These are phyloP conservation scores for Cosmia trapezina DNA, from an alignment of 2,888 invertebrate genomes.

Conservation along the genomic window DNA sequence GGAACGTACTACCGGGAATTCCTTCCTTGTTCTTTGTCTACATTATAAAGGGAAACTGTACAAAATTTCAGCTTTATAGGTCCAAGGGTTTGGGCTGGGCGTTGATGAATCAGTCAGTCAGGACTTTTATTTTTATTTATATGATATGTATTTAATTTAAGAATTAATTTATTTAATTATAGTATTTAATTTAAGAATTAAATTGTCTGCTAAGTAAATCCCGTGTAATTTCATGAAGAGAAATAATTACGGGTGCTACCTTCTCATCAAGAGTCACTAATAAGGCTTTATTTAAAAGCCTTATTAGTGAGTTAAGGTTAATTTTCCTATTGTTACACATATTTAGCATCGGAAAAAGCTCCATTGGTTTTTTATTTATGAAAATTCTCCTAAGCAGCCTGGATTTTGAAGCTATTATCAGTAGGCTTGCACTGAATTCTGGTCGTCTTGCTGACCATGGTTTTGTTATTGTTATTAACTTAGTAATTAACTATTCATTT, in stretches of 20 bases:
- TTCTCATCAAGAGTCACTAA: slow-evolving; percentile 19
- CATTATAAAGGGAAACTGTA: no score
- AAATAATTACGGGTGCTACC: slow-evolving; percentile 21
- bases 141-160: no score
- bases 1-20: no score
- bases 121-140: no score
- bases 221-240: slow-evolving; percentile 11
- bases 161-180: neutral
- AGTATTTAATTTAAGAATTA: neutral
- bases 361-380: neutral
- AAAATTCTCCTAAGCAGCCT: neutral
- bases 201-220: slow-evolving; percentile 2
- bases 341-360: no score
- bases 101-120: no score
- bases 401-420: neutral
- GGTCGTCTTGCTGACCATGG: no score
- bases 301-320: neutral
- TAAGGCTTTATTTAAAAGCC: slow-evolving; percentile 10
- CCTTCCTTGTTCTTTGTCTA: no score
- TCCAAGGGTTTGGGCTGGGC: no score
- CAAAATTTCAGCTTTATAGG: no score
- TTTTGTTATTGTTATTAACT: no score
- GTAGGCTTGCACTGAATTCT: neutral
- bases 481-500: no score
- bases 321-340: neutral